Base-by-base conservation (phyloP, 1,140 invertebrate genomes). In the Zophobas atratus region DNA sequence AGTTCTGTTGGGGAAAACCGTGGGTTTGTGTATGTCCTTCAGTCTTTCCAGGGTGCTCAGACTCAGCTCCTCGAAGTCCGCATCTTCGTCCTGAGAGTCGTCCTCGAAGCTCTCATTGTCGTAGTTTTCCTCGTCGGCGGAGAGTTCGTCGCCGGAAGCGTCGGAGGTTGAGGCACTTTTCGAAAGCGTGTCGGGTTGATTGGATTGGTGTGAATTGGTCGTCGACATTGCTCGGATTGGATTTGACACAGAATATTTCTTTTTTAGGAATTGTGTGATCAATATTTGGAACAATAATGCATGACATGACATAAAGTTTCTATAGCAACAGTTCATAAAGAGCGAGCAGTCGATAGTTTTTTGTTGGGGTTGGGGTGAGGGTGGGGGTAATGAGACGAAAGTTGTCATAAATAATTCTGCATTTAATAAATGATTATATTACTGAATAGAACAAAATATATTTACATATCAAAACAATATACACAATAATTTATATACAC, bases 381-480 rank as follows among this genome's bases (percentile, higher is more conserved):
- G 2, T 41, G 34, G 41, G 4, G 43, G 3, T 2, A 48, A 76
- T 73, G 20, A 77, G 55, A 77, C 48, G 38, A 2, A 48, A 1
- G 48, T 1, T 35, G 34, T 79, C 78, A 80, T 79, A 80, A 83
- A 83, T 83, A 83, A 55, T 81, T 83, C 80, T 84, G 83, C 78
- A 82, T 85, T 85, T 85, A 85, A 83, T 85, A 85, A 85, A 85
- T 82, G 84, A 84, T 79, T 85, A 85, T 85, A 85, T 84, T 84
- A 84, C 81, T 81, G 81, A 85, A 84, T 85, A 82, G 83, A 85
- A 85, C 84, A 85, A 84, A 85, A 84, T 85, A 85, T 85, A 85
- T 85, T 84, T 85, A 85, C 84, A 85, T 85, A 85, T 84, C 79
- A 84, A 85, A 85, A 85, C 84, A 85, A 85, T 85, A 85, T 85